A percentile compares a stretch with the other conserved stretches of the same genome.
phyloP scores from a whole-genome alignment of 2,797 vertebrate genomes.

The Oceanodroma leucorhoa region DNA sequence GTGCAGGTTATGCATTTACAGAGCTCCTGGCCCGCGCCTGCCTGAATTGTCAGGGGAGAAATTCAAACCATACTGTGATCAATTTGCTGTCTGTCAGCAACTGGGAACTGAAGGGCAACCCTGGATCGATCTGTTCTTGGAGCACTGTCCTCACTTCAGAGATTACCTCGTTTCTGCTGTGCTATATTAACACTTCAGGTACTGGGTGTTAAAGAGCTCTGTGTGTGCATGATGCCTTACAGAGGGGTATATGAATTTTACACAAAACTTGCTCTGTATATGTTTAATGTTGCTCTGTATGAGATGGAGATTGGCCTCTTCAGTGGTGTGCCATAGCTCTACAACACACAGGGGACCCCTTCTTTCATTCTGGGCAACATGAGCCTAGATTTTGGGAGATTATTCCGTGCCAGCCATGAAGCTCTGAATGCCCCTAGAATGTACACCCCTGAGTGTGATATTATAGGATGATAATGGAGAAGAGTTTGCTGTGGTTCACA shows the following conservation, averaged over 20 bases:
- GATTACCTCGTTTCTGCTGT: not conserved
- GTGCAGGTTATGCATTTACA: not conserved
- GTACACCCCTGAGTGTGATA: not conserved
- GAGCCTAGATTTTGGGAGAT: not conserved
- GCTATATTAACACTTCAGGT: not conserved
- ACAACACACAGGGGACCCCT: not conserved
- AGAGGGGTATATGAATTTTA: not conserved
- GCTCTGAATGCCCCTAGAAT: not conserved
- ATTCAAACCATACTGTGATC: not conserved
- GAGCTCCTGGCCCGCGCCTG: not conserved
- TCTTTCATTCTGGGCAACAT: not conserved
- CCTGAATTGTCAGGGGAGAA: not conserved
- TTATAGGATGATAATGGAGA: not conserved
- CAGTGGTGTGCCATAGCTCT: not conserved
- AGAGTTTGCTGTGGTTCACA: not conserved
- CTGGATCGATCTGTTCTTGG: not conserved
- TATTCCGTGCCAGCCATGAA: not conserved
- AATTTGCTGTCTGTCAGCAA: not conserved
- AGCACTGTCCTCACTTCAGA: not conserved
- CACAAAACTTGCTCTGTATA: not conserved
- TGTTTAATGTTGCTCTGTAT: not conserved
- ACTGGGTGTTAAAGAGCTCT: not conserved
- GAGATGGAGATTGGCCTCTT: not conserved
- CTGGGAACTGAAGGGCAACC: slow-evolving; percentile 15
- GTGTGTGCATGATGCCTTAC: rapidly evolving